Conservation (phyloP, 2,797 vertebrate species). For the Urosaurus nigricauda region DNA sequence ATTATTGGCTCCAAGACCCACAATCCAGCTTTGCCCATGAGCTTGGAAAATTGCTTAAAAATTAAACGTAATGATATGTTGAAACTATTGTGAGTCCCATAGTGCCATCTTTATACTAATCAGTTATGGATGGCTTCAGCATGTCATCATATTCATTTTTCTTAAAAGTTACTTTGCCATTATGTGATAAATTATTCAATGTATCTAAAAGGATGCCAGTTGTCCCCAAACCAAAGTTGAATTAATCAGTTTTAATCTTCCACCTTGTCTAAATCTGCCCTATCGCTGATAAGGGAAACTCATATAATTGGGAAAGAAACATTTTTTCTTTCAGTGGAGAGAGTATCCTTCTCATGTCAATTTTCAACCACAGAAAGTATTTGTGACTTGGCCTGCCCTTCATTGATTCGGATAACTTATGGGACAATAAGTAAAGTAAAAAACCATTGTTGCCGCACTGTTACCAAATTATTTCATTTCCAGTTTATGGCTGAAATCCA, state of each 20-base stretch:
- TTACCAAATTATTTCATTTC: neutral
- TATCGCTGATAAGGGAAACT: neutral
- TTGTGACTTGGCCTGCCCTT: neutral
- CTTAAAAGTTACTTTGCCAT: neutral
- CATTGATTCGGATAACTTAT: neutral
- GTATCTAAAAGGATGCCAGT: neutral
- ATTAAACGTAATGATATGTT: neutral
- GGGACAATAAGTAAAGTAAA: neutral
- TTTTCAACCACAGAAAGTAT: neutral
- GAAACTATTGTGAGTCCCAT: neutral
- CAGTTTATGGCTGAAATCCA: neutral
- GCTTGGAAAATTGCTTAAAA: neutral
- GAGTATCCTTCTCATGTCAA: neutral
- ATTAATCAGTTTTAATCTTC: constrained; percentile 4
- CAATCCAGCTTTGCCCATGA: neutral
- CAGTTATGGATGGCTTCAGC: neutral
- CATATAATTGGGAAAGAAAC: neutral
- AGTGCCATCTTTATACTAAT: neutral
- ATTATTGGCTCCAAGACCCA: neutral
- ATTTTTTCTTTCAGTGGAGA: neutral
- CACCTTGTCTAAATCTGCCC: neutral
- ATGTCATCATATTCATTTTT: neutral
- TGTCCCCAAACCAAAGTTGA: neutral
- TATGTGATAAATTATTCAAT: neutral
- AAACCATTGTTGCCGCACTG: neutral